Conservation (phyloP, 2,888 invertebrate genomes). For the Ferrisia virgata region DNA sequence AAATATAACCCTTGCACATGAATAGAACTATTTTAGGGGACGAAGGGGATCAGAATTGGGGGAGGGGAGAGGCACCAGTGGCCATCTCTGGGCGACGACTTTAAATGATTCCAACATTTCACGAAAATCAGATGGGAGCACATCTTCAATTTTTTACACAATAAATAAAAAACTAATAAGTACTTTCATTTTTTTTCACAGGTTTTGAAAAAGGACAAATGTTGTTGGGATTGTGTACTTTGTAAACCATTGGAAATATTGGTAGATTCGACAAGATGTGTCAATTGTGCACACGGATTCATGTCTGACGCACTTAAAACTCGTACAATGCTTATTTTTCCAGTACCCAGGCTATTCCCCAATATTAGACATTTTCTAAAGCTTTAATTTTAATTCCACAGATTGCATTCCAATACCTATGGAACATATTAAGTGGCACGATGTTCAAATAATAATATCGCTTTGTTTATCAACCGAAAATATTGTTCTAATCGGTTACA, state of each 20-base stretch:
- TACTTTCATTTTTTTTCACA: too few species aligned
- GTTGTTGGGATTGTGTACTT: neutral
- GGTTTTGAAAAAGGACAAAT: neutral
- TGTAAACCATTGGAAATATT: neutral
- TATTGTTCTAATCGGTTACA: conserved; percentile 62
- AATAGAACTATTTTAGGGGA: too few species aligned
- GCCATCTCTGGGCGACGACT: too few species aligned
- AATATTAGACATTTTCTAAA: neutral
- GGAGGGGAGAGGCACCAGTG: too few species aligned
- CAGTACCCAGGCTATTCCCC: neutral
- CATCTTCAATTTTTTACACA: neutral
- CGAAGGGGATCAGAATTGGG: too few species aligned
- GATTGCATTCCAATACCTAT: neutral
- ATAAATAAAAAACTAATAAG: too few species aligned
- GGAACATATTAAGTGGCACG: conserved; percentile 55
- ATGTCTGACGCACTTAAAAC: conserved; percentile 57
- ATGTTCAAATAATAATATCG: conserved; percentile 64
- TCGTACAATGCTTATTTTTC: neutral
- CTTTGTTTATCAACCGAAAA: conserved; percentile 62
- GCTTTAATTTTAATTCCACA: neutral
- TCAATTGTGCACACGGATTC: conserved; percentile 62
- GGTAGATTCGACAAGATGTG: conserved; percentile 56
- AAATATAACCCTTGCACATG: too few species aligned
- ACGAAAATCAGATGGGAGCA: too few species aligned
- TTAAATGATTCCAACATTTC: too few species aligned